phyloP scores from a whole-genome alignment of 2,113 vertebrate species.

The Scomber japonicus region DNA sequence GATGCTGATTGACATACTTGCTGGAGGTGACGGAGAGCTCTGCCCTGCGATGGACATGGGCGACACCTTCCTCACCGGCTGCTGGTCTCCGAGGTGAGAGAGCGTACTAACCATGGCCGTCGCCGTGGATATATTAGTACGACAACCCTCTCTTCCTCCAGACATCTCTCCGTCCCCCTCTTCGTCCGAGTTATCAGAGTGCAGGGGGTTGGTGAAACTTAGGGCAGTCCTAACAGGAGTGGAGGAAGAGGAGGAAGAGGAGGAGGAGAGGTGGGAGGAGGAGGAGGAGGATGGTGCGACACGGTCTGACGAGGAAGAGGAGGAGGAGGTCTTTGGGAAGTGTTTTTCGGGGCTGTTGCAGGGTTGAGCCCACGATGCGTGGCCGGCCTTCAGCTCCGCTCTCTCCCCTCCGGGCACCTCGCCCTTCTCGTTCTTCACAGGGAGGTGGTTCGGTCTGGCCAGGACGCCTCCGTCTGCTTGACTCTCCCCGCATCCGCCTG shows the following conservation, averaged over 20 bases:
- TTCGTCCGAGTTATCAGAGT: constrained; percentile 94
- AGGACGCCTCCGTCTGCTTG: constrained; percentile 75
- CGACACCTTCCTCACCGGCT: constrained; percentile 89
- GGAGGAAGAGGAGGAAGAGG: constrained; percentile 71
- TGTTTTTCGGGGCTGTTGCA: constrained; percentile 81
- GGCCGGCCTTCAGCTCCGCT: constrained; percentile 82
- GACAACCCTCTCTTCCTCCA: constrained; percentile 41
- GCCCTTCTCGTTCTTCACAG: constrained; percentile 85
- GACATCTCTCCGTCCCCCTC: constrained; percentile 87
- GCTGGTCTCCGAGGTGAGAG: constrained; percentile 80
- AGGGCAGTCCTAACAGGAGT: constrained; percentile 87
- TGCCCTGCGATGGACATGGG: constrained; percentile 94
- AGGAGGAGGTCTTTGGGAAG: constrained; percentile 69
- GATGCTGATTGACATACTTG: constrained; percentile 86
- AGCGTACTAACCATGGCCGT: constrained; percentile 89
- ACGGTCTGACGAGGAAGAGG: too few relatives aligned
- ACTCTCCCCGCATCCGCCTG: constrained; percentile 67
- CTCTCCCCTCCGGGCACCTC: constrained; percentile 41
- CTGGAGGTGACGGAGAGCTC: constrained; percentile 64
- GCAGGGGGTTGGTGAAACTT: constrained; percentile 97
- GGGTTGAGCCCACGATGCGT: constrained; percentile 80
- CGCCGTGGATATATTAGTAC: constrained; percentile 87
- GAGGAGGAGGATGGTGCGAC: constrained; percentile 57
- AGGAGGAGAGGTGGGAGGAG: constrained; percentile 70
- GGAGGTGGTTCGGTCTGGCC: constrained; percentile 90